Base-by-base conservation (phyloP, 23 tunicate species). In the Botrylloides violaceus region DNA sequence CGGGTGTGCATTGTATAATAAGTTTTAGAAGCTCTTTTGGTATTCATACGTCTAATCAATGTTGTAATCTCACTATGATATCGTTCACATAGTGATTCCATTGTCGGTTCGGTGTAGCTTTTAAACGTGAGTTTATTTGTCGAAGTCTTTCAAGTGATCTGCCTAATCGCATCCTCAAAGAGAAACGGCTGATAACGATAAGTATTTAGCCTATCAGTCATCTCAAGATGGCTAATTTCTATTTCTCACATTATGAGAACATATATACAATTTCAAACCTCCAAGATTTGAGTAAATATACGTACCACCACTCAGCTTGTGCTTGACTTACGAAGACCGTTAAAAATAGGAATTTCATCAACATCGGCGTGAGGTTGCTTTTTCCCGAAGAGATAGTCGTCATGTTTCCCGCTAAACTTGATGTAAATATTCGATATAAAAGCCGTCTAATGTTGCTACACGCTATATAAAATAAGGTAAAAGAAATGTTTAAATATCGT, bases 161-260 rank as follows among this genome's bases (percentile, higher is more conserved):
- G 9, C 15, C 15, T 43, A 7, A 43, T 43, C 53, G 53, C 15
- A 9, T 9, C 53, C 53, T 9, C 53, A 9, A 43, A 43, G 53
- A 43, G 53, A 43, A 43, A 43, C 53, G 53, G 53, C 53, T 43
- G 53, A 43, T 43, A 43, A 43, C 12, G 53, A 43, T 43, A 43
- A 43, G 53, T 43, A 43, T 43, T 7, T 43, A 15, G 53, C 53
- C 53, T 43, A 43, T 43, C 53, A 43, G 53, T 43, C 53, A 43
- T 43, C 53, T 7, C 53, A 43, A 43, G 15, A n/a, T n/a, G n/a
- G n/a, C n/a, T n/a, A n/a, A n/a, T n/a, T n/a, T n/a, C n/a, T n/a
- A n/a, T n/a, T n/a, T n/a, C n/a, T n/a, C n/a, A n/a, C n/a, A n/a
- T n/a, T n/a, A n/a, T n/a, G n/a, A n/a, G n/a, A n/a, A n/a, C n/a